Conservation (phyloP, 2,888 invertebrate species). For the Hypsopygia costalis region DNA sequence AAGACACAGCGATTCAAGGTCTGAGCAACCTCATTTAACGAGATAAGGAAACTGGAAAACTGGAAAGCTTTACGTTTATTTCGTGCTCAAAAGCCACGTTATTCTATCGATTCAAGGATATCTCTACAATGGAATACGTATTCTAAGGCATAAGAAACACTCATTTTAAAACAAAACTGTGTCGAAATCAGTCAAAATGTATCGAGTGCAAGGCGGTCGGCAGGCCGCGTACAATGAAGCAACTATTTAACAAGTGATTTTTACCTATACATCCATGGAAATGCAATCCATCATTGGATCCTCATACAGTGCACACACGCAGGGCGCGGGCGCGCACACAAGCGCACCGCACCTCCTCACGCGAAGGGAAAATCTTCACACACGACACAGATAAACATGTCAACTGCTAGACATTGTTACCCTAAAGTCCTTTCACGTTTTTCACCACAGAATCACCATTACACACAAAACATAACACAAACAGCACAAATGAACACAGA, state of each 20-base stretch:
- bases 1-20: slow-evolving; percentile 53
- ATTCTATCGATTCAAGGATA: slow-evolving; percentile 55
- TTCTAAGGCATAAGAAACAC: slow-evolving; percentile 34
- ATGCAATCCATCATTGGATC: slow-evolving; percentile 78
- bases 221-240: slow-evolving; percentile 38
- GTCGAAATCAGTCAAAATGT: slow-evolving; percentile 25
- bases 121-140: slow-evolving; percentile 29
- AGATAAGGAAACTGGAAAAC: slow-evolving; percentile 45
- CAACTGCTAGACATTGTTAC: slow-evolving; percentile 80
- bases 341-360: slow-evolving; percentile 73
- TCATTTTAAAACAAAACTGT: slow-evolving; percentile 51
- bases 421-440: slow-evolving; percentile 75
- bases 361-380: slow-evolving; percentile 81
- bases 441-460: slow-evolving; percentile 69
- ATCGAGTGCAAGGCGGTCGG: slow-evolving; percentile 34
- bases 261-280: slow-evolving; percentile 78
- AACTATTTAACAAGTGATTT: slow-evolving; percentile 53
- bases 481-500: slow-evolving; percentile 63
- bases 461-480: slow-evolving; percentile 69
- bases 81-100: slow-evolving; percentile 31
- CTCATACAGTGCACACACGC: slow-evolving; percentile 58
- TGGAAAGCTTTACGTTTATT: slow-evolving; percentile 35
- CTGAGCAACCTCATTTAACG: slow-evolving; percentile 40
- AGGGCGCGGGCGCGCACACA: slow-evolving; percentile 60
- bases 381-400: slow-evolving; percentile 81